Evolutionary conservation across 2,113 vertebrate species (phyloP).

Genomic region (Cyanoderma ruficeps): DNA sequence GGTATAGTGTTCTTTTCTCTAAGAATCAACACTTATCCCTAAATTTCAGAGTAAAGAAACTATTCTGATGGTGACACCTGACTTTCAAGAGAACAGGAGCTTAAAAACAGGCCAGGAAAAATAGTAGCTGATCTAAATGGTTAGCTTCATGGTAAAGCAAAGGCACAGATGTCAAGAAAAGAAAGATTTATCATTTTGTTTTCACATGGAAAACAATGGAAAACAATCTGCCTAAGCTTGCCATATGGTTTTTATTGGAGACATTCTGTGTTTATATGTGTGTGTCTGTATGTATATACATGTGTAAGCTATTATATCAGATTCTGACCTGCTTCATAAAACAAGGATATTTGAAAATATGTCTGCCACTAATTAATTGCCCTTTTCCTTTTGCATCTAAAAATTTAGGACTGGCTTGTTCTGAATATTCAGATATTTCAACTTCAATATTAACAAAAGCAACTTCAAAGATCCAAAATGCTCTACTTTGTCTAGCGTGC

Average conservation of each 20-base stretch:
- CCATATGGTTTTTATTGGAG: neutral
- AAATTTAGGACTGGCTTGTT: neutral
- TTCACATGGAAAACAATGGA: neutral
- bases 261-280: neutral
- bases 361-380: neutral
- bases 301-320: neutral
- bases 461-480: neutral
- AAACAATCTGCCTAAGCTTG: neutral
- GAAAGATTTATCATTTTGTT: neutral
- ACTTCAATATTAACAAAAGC: neutral
- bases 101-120: neutral
- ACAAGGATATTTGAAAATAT: neutral
- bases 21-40: neutral
- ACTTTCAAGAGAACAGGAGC: neutral
- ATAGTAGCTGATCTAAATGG: neutral
- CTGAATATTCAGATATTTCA: neutral
- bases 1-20: accelerated
- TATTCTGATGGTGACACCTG: neutral
- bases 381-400: neutral
- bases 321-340: neutral
- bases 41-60: neutral
- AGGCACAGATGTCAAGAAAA: neutral
- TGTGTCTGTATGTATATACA: neutral
- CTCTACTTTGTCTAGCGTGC: neutral
- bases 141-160: neutral